phyloP scores from a whole-genome alignment of 2,113 vertebrate genomes.

The Ellobius talpinus region DNA sequence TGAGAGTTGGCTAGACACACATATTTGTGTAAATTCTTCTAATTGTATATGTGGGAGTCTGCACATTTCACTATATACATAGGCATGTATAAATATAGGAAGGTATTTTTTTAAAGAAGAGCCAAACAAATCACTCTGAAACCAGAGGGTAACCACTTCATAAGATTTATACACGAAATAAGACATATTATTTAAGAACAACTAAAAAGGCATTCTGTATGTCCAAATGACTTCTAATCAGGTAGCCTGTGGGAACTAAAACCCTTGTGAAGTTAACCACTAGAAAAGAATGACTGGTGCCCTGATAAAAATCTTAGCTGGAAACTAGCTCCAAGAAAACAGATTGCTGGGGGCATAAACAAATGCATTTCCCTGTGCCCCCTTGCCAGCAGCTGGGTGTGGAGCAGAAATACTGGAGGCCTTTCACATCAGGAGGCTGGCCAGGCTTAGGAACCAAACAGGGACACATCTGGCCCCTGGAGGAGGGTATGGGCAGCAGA shows the following conservation, averaged over 20 bases:
- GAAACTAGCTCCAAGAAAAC: conserved; percentile 69
- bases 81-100: neutral
- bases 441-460: conserved; percentile 1
- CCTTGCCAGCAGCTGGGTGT: conserved; percentile 29
- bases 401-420: conserved; percentile 16
- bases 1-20: neutral
- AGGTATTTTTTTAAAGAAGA: neutral
- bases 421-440: neutral
- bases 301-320: conserved; percentile 70
- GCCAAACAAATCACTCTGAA: neutral
- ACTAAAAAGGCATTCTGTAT: conserved; percentile 10
- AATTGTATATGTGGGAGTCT: neutral
- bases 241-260: conserved; percentile 44
- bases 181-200: conserved; percentile 26
- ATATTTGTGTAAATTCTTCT: conserved; percentile 16
- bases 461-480: conserved; percentile 52
- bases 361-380: conserved; percentile 68
- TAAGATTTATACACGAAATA: conserved; percentile 40
- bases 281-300: conserved; percentile 49
- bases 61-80: neutral
- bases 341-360: conserved; percentile 76
- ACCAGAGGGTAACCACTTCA: neutral
- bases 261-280: conserved; percentile 61
- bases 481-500: conserved; percentile 6
- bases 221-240: conserved; percentile 64